Evolutionary conservation across 2,113 vertebrate genomes (phyloP), one percentile per base, ranked within the genome.

Genomic region (Centropristis striata): DNA sequence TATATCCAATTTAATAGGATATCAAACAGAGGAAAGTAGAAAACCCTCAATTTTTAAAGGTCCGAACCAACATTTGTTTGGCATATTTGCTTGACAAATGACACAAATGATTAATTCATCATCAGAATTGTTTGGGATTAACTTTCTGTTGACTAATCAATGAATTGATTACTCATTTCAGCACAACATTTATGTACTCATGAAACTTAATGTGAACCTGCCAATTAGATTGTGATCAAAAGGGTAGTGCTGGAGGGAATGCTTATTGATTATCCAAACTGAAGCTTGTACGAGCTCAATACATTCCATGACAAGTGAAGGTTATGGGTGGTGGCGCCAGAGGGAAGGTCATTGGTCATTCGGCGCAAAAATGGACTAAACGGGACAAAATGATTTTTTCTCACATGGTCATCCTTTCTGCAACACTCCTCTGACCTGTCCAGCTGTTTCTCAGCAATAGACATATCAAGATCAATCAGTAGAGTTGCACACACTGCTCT

Each of bases 401-500:
- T 12, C 54, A 42, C 21, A 46, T 16, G 44, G 8, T 27, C 42
- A 23, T 49, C 37, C 23, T 46, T 23, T 50, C 50, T 37, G 11
- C 42, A 44, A 6, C 20, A 51, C 18, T 57, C 25, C 21, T 44
- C 28, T 4, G 16, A 67, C 70, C 32, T 23, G 9, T 71, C 72
- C 70, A 77, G 37, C 59, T 83, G 50, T 69, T 75, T 72, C 32
- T 36, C 37, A 70, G 28, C 46, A 54, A 44, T 36, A 63, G 44
- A 7, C 32, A 58, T 74, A 80, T 74, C 27, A 68, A 63, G 27
- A 61, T 42, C 41, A 54, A 59, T 84, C 66, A 44, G 28, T 53
- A 8, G 15, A 42, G 21, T 18, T 4, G 8, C 16, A 54, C 59
- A 14, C 16, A 25, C 8, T 14, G 9, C 20, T 51, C 42, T 54